Evolutionary conservation across 2,113 vertebrate species (phyloP).

Genomic region (Oryzias woworae): DNA sequence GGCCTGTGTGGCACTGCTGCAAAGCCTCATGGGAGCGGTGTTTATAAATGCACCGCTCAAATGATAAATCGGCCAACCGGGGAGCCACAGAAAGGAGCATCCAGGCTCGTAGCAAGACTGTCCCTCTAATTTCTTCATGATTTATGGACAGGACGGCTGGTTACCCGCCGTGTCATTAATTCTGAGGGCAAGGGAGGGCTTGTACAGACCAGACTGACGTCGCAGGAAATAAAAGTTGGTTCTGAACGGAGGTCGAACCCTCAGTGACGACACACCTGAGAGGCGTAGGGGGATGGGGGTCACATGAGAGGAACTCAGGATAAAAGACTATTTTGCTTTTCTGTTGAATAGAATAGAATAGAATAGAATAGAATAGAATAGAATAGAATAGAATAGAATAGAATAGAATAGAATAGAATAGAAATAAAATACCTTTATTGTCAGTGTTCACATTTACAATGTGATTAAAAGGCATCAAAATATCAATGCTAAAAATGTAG

Average conservation of each 20-base stretch:
- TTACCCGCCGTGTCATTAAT: slow-evolving; percentile 90
- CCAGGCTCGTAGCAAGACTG: slow-evolving; percentile 59
- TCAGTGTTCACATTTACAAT: no score
- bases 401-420: no score
- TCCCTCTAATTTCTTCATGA: slow-evolving; percentile 92
- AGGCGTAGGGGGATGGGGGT: slow-evolving; percentile 23
- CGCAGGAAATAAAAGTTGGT: slow-evolving; percentile 68
- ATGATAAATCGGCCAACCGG: slow-evolving; percentile 73
- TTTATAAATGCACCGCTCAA: slow-evolving; percentile 74
- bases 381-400: no score
- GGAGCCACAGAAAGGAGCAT: slow-evolving; percentile 60
- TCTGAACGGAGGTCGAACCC: slow-evolving; percentile 41
- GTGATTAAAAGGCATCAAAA: no score
- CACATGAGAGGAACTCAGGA: slow-evolving; percentile 22
- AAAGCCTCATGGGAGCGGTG: slow-evolving; percentile 69
- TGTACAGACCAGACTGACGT: slow-evolving; percentile 75
- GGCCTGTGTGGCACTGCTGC: slow-evolving; percentile 36
- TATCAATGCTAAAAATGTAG: no score
- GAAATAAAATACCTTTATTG: no score
- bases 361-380: no score
- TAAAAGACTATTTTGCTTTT: background rate
- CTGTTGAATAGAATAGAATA: no score
- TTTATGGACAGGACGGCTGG: slow-evolving; percentile 90
- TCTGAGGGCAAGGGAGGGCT: slow-evolving; percentile 66
- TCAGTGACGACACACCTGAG: slow-evolving; percentile 21